Conservation (phyloP, 2,797 vertebrate genomes). For the Rhadinocentrus ornatus region DNA sequence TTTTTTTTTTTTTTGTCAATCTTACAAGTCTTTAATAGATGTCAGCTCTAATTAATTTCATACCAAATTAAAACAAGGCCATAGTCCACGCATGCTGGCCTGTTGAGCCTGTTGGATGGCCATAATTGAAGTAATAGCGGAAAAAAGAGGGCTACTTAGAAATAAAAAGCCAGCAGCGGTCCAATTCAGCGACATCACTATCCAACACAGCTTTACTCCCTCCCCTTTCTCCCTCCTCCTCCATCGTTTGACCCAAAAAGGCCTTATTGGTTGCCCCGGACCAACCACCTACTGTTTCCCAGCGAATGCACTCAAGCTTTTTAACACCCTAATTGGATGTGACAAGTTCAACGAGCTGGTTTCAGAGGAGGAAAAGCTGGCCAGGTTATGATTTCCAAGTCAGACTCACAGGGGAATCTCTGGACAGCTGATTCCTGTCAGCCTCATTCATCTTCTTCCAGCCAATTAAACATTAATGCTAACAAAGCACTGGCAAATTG, state of each 20-base stretch:
- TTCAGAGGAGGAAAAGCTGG: constrained; percentile 85
- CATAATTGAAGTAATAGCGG: constrained; percentile 79
- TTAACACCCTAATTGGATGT: constrained; percentile 93
- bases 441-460: constrained; percentile 80
- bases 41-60: constrained; percentile 86
- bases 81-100: constrained; percentile 70
- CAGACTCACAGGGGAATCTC: constrained; percentile 79
- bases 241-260: constrained; percentile 76
- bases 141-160: constrained; percentile 60
- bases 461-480: constrained; percentile 76
- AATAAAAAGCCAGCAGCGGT: constrained; percentile 74
- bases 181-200: constrained; percentile 71
- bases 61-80: constrained; percentile 81
- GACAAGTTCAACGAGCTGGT: constrained; percentile 95
- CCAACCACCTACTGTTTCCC: constrained; percentile 82
- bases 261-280: constrained; percentile 76
- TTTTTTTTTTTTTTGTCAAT: constrained; percentile 62
- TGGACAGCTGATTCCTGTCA: constrained; percentile 82
- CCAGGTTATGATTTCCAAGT: constrained; percentile 95
- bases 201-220: constrained; percentile 43
- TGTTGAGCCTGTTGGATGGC: constrained; percentile 74
- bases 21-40: constrained; percentile 84
- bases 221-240: constrained; percentile 7
- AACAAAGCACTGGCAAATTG: constrained; percentile 68
- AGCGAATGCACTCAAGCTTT: constrained; percentile 81